Percentiles rank a stretch among this genome's conserved stretches.
phyloP scores from a whole-genome alignment of 92 coral and sea anemone genomes.

The Zoanthus sociatus region DNA sequence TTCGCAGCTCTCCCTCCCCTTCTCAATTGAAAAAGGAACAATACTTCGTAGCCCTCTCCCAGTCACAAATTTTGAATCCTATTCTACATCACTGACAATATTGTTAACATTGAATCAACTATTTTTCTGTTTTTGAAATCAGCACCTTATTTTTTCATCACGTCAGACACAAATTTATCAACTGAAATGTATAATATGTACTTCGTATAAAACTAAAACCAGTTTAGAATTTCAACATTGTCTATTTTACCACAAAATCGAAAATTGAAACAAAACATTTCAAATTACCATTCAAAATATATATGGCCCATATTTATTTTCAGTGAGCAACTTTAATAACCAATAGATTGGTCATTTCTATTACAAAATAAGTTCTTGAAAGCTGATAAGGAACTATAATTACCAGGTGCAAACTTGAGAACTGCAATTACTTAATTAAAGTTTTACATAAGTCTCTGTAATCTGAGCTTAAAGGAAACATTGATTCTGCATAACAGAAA shows the following conservation, averaged over 20 bases:
- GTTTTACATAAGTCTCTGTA: no score
- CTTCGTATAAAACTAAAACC: slow-evolving; percentile 1
- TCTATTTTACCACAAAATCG: not conserved
- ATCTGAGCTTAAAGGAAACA: no score
- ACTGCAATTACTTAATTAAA: no score
- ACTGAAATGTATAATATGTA: slow-evolving; percentile 1
- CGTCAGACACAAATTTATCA: not conserved
- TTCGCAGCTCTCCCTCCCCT: slow-evolving; percentile 10
- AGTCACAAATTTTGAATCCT: slow-evolving; percentile 1
- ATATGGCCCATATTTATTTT: no score
- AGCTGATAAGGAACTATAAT: no score
- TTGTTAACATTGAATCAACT: not conserved
- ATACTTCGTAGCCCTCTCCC: not conserved
- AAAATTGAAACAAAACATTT: no score
- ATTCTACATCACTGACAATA: not conserved
- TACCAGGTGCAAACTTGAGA: no score
- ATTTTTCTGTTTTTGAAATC: slow-evolving; percentile 4
- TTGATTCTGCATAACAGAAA: no score
- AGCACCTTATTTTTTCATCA: slow-evolving; percentile 12
- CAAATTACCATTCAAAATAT: no score
- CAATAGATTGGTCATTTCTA: no score
- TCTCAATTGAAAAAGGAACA: not conserved
- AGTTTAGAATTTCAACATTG: not conserved
- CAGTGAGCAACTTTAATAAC: no score
- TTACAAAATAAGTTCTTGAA: no score